Percentiles rank a stretch among this genome's conserved stretches.
These are phyloP conservation scores for Conus canariensis DNA, from an alignment of 2,888 invertebrate genomes.

Conservation along the genomic window DNA sequence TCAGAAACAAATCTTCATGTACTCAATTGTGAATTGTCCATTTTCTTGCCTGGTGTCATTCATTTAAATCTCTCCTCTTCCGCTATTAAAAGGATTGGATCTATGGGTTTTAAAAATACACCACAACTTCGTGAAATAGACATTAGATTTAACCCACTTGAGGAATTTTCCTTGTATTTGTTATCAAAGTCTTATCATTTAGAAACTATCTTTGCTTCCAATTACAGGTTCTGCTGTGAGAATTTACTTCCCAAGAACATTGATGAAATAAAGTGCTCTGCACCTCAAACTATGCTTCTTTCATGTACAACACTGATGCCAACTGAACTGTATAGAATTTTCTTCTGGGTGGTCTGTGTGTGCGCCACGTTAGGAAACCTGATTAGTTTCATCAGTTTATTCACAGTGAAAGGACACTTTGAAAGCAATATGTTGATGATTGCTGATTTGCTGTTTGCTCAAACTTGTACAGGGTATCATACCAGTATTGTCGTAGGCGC, in stretches of 20 bases:
- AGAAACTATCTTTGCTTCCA: neutral
- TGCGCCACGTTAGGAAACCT: neutral
- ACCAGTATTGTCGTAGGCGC: neutral
- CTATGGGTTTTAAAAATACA: neutral
- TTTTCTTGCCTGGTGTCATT: neutral
- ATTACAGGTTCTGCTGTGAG: constrained; percentile 5
- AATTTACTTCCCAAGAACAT: neutral
- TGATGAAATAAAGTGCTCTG: neutral
- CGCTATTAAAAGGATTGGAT: neutral
- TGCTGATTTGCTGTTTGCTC: neutral
- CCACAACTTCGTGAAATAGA: neutral
- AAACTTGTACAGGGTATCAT: neutral
- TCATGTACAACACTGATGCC: neutral
- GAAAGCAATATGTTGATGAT: neutral
- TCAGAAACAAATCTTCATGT: neutral
- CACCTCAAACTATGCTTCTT: neutral
- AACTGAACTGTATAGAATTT: neutral
- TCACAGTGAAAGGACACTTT: neutral
- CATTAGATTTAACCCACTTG: neutral
- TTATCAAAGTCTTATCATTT: neutral
- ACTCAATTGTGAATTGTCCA: neutral
- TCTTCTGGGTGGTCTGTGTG: neutral
- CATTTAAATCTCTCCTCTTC: neutral
- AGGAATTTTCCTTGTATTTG: neutral
- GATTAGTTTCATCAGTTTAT: neutral